Evolutionary conservation across 1,140 invertebrate genomes (phyloP).

Genomic region (Zaprionus davidi): DNA sequence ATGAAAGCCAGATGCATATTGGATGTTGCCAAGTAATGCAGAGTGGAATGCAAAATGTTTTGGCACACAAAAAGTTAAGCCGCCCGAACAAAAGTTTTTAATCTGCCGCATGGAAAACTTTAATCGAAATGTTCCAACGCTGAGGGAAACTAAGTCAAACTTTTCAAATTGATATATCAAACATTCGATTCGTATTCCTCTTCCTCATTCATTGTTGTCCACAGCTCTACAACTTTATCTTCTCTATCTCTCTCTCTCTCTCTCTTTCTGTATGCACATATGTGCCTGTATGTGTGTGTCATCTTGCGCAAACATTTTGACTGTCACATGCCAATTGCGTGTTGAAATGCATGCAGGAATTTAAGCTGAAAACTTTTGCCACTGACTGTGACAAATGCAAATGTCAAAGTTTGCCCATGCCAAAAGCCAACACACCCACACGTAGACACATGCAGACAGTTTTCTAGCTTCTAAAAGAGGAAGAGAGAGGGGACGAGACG

Average conservation of each 20-base stretch:
- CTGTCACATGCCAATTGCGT: constrained; percentile 57
- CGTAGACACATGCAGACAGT: neutral
- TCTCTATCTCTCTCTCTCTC: neutral
- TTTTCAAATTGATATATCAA: constrained; percentile 64
- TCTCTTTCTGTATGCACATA: neutral
- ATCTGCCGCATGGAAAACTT: constrained; percentile 57
- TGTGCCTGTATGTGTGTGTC: constrained; percentile 13
- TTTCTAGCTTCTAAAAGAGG: neutral
- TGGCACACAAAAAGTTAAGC: constrained; percentile 48
- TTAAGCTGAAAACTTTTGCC: constrained; percentile 57
- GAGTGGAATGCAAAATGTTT: constrained; percentile 46
- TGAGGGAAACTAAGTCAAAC: constrained; percentile 53
- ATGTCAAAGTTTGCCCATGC: constrained; percentile 47
- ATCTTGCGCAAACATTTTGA: constrained; percentile 56
- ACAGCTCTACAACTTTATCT: neutral
- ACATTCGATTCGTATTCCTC: constrained; percentile 48
- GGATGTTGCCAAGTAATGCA: constrained; percentile 39
- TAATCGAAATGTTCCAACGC: constrained; percentile 49
- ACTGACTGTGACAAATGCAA: constrained; percentile 56
- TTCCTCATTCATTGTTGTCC: constrained; percentile 30
- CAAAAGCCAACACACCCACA: constrained; percentile 12
- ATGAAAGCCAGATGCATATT: constrained; percentile 26
- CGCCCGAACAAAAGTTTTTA: constrained; percentile 50
- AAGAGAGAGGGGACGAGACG: neutral
- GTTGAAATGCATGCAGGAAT: constrained; percentile 58